phyloP scores from a whole-genome alignment of 2,888 invertebrate species.

The Sipunculus nudus region DNA sequence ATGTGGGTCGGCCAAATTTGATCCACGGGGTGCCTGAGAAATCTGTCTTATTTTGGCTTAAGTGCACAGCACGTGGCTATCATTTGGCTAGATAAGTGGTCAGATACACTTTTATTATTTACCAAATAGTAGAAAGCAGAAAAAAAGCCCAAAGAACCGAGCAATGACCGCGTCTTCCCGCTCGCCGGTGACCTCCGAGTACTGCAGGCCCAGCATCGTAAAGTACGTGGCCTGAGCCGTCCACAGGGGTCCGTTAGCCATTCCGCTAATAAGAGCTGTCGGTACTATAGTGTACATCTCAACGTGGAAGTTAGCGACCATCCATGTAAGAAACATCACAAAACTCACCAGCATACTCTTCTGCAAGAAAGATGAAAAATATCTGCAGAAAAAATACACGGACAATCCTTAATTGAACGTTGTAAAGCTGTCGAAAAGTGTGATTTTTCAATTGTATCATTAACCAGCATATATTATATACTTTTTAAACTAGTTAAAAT shows the following conservation, averaged over 20 bases:
- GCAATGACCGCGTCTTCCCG: constrained; percentile 7
- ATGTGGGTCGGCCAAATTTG: no score
- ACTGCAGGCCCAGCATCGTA: constrained; percentile 3
- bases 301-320: constrained; percentile 11
- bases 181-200: constrained; percentile 1
- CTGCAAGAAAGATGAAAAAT: no score
- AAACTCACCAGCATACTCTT: constrained; percentile 7
- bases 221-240: constrained; percentile 15
- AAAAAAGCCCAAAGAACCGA: constrained; percentile 12
- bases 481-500: no score
- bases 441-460: no score
- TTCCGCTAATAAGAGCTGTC: constrained; percentile 1
- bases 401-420: no score
- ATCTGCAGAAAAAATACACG: no score
- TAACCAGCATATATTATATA: no score
- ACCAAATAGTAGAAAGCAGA: constrained; percentile 14
- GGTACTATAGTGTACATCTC: constrained; percentile 1
- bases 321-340: constrained; percentile 6
- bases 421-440: no score
- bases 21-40: no score
- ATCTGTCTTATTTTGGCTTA: no score
- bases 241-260: constrained; percentile 7
- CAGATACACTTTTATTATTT: neutral
- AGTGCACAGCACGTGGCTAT: no score
- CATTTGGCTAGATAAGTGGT: neutral